Conservation (phyloP, 2,888 invertebrate genomes). For the Sinohyriopsis cumingii region DNA sequence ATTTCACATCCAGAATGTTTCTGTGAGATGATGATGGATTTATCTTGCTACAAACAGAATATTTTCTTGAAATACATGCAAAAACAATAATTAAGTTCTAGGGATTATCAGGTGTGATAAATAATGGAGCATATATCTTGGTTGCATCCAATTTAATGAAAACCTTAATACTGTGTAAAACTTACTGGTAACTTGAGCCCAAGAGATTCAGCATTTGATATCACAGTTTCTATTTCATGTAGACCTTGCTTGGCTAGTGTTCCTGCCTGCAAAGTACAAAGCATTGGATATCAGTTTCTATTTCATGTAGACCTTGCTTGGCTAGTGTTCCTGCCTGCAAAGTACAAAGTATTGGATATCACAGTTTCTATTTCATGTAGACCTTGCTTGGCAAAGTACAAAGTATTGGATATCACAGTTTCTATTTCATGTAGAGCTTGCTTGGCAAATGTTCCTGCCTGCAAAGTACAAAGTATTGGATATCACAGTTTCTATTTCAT, state of each 20-base stretch:
- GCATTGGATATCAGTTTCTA: conserved; percentile 76
- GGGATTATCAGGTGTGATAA: too few relatives aligned
- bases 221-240: conserved; percentile 83
- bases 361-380: conserved; percentile 84
- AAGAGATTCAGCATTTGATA: conserved; percentile 81
- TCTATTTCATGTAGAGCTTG: conserved; percentile 85
- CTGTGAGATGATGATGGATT: too few relatives aligned
- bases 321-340: conserved; percentile 72
- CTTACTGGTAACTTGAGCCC: conserved; percentile 73
- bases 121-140: too few relatives aligned
- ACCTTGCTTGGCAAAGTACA: conserved; percentile 78
- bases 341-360: conserved; percentile 76
- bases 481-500: conserved; percentile 84
- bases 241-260: conserved; percentile 80
- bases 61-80: too few relatives aligned
- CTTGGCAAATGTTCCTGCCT: conserved; percentile 74
- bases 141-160: too few relatives aligned
- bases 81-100: too few relatives aligned
- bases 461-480: conserved; percentile 75
- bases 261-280: conserved; percentile 42
- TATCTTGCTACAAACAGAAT: too few relatives aligned
- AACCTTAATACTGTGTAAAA: conserved; percentile 5
- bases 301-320: conserved; percentile 82
- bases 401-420: conserved; percentile 80
- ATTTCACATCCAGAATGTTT: too few relatives aligned